phyloP scores from a whole-genome alignment of 2,888 invertebrate genomes.

The Drosophila hawaiiensis region DNA sequence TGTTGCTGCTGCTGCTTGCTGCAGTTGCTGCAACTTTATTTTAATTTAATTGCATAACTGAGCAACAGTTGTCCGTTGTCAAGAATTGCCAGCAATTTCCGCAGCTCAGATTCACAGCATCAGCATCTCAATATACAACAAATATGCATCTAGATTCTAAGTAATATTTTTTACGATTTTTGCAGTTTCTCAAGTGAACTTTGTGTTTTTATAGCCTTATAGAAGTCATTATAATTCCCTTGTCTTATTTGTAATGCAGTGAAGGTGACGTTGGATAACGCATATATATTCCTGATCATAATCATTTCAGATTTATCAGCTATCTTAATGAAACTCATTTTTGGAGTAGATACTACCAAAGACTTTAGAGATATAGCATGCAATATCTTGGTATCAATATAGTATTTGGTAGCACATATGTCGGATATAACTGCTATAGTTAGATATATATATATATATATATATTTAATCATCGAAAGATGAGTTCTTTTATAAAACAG shows the following conservation, averaged over 20 bases:
- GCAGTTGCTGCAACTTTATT: conserved; percentile 59
- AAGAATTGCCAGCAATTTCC: conserved; percentile 75
- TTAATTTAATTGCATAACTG: conserved; percentile 77
- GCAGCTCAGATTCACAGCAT: conserved; percentile 34
- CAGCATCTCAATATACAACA: conserved; percentile 6
- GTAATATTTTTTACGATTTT: conserved; percentile 5
- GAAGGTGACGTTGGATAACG: not conserved
- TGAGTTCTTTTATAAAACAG: not conserved
- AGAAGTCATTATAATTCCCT: not conserved
- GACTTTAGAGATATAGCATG: not conserved
- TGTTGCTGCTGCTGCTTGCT: conserved; percentile 20
- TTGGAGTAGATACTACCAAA: not conserved
- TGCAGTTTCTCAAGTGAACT: conserved; percentile 1
- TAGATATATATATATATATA: too few relatives aligned
- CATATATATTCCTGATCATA: not conserved
- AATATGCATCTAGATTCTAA: conserved; percentile 12
- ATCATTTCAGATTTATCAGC: not conserved
- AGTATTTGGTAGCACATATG: not conserved
- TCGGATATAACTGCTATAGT: not conserved
- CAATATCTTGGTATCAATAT: not conserved
- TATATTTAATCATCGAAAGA: too few relatives aligned
- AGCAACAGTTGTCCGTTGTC: conserved; percentile 71
- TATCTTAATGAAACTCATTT: not conserved
- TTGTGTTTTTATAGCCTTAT: not conserved
- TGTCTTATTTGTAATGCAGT: not conserved